Conservation (phyloP, 2,113 vertebrate species). For the Cygnus atratus region DNA sequence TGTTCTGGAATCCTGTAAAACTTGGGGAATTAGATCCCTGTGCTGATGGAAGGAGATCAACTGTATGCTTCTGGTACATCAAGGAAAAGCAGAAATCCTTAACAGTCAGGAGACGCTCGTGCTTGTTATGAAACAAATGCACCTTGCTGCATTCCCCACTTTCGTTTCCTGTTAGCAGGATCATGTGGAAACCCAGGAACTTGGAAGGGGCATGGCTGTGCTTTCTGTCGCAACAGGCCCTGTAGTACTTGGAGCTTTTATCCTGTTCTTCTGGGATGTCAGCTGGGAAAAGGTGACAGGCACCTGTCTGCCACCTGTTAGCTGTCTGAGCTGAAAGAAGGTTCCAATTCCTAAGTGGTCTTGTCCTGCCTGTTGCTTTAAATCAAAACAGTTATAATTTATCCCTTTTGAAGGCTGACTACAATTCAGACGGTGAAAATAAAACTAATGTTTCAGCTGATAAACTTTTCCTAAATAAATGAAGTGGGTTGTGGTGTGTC, state of each 20-base stretch:
- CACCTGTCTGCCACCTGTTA: background rate
- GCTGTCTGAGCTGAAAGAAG: background rate
- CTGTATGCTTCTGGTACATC: background rate
- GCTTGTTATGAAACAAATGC: fast-evolving
- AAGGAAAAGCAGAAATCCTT: background rate
- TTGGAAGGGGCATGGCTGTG: background rate
- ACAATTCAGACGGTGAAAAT: background rate
- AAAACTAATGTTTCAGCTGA: background rate
- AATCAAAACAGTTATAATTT: background rate
- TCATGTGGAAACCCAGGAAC: background rate
- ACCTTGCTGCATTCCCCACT: background rate
- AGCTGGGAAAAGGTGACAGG: background rate
- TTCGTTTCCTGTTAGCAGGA: background rate
- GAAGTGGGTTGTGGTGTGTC: background rate
- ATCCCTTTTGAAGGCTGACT: background rate
- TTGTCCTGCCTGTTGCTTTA: background rate
- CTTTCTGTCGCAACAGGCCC: background rate
- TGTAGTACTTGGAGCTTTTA: background rate
- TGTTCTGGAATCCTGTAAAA: background rate
- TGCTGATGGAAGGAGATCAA: background rate
- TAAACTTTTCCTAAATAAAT: background rate
- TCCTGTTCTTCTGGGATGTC: background rate
- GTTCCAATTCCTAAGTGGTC: background rate
- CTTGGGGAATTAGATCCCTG: fast-evolving
- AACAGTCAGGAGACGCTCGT: fast-evolving